Percentiles rank a stretch among this genome's conserved stretches.
Conservation (phyloP, 2,888 invertebrate species). For the Tipula unca region DNA sequence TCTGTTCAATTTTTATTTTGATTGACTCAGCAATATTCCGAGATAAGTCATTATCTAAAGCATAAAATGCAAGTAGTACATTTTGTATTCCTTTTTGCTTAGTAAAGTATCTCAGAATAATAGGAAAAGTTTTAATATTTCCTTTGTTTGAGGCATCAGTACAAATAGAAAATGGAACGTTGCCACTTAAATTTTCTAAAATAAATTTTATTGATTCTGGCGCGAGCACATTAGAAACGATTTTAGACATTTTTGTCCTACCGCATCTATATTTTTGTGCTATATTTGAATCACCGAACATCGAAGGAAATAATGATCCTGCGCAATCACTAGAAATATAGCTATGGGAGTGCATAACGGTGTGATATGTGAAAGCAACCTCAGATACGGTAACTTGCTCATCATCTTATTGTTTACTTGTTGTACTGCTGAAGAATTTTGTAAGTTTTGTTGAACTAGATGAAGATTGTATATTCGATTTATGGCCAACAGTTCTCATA, state of each 20-base stretch:
- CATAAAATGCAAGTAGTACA: too few relatives aligned
- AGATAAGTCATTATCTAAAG: too few relatives aligned
- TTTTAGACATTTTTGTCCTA: neutral
- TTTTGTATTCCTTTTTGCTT: neutral
- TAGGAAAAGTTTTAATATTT: neutral
- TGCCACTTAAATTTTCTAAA: neutral
- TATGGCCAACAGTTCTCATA: too few relatives aligned
- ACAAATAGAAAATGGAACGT: neutral
- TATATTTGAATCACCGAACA: neutral
- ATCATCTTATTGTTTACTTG: too few relatives aligned
- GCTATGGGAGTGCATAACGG: neutral
- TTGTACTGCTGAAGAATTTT: too few relatives aligned
- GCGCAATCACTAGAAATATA: neutral
- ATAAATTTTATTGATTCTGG: neutral
- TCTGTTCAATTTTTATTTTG: too few relatives aligned
- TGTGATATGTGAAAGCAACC: too few relatives aligned
- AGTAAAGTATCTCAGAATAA: neutral
- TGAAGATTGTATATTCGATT: too few relatives aligned
- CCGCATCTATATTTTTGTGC: neutral
- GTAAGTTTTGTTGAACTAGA: too few relatives aligned
- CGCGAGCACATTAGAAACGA: neutral
- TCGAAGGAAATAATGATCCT: too few relatives aligned
- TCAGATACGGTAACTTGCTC: too few relatives aligned
- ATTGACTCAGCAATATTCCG: too few relatives aligned
- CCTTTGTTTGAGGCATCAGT: conserved; percentile 21